Conservation (phyloP, 1,140 invertebrate genomes). For the Harpegnathos saltator region DNA sequence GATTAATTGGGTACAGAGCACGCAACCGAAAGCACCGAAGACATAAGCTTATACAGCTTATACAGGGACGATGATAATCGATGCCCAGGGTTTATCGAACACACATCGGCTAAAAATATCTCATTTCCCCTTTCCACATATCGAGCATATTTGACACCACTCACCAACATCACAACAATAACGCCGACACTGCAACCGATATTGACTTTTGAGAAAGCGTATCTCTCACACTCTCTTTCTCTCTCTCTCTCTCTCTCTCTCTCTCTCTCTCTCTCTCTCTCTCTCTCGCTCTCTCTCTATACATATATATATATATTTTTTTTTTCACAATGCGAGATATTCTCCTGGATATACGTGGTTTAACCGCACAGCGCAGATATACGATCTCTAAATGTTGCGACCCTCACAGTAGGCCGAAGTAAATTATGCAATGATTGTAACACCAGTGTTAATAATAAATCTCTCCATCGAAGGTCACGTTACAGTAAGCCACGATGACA, state of each 20-base stretch:
- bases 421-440: conserved; percentile 52
- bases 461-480: conserved; percentile 68
- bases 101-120: conserved; percentile 63
- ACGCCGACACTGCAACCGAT: conserved; percentile 60
- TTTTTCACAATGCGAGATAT: conserved; percentile 37
- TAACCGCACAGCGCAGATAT: conserved; percentile 32
- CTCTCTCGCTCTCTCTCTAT: too few relatives aligned
- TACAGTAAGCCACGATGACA: conserved; percentile 3
- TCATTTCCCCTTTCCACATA: conserved; percentile 60
- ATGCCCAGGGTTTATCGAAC: conserved; percentile 81
- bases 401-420: conserved; percentile 45
- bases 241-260: too few relatives aligned
- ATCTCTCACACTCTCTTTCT: too few relatives aligned
- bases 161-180: conserved; percentile 69
- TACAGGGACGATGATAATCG: conserved; percentile 67
- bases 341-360: conserved; percentile 24
- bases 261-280: too few relatives aligned
- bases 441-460: conserved; percentile 50
- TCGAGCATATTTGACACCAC: conserved; percentile 68
- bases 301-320: too few relatives aligned
- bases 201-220: conserved; percentile 33
- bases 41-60: conserved; percentile 52
- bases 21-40: conserved; percentile 53
- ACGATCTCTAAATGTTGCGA: conserved; percentile 50
- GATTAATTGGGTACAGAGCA: conserved; percentile 41